Percentiles rank a stretch among this genome's conserved stretches.
Conservation (phyloP, 2,113 vertebrate species). For the Eublepharis macularius region DNA sequence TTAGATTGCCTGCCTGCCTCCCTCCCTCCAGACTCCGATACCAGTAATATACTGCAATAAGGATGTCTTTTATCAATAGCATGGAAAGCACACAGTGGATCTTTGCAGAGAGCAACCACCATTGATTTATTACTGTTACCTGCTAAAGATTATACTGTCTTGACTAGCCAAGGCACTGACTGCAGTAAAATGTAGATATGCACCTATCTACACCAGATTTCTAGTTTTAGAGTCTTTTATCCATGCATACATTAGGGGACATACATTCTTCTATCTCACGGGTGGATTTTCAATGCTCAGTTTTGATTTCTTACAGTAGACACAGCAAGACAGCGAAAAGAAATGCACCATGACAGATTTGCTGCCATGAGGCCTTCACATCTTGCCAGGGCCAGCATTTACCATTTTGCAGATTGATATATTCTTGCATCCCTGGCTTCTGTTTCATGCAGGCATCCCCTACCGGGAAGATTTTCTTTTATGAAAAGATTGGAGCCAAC, state of each 20-base stretch:
- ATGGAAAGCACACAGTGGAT: neutral
- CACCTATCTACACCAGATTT: neutral
- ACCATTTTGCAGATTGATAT: neutral
- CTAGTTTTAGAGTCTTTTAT: conserved; percentile 1
- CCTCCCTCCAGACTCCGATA: neutral
- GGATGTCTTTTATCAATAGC: neutral
- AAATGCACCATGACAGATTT: neutral
- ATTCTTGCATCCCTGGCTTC: neutral
- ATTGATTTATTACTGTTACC: neutral
- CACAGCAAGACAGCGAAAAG: neutral
- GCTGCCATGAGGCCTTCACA: neutral
- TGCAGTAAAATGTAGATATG: neutral
- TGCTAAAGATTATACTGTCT: neutral
- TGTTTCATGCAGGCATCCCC: conserved; percentile 22
- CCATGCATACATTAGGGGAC: neutral
- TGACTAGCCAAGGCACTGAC: neutral
- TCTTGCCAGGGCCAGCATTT: conserved; percentile 8
- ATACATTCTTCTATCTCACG: neutral
- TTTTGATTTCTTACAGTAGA: conserved; percentile 20
- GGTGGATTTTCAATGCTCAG: conserved; percentile 13
- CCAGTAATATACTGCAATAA: neutral
- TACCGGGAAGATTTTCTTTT: conserved; percentile 24
- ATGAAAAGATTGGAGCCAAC: conserved; percentile 27
- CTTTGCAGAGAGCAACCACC: neutral
- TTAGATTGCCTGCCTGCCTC: neutral